A percentile compares a stretch with the other conserved stretches of the same genome.
phyloP scores from a whole-genome alignment of 92 coral and sea anemone species.

The Porites divaricata region DNA sequence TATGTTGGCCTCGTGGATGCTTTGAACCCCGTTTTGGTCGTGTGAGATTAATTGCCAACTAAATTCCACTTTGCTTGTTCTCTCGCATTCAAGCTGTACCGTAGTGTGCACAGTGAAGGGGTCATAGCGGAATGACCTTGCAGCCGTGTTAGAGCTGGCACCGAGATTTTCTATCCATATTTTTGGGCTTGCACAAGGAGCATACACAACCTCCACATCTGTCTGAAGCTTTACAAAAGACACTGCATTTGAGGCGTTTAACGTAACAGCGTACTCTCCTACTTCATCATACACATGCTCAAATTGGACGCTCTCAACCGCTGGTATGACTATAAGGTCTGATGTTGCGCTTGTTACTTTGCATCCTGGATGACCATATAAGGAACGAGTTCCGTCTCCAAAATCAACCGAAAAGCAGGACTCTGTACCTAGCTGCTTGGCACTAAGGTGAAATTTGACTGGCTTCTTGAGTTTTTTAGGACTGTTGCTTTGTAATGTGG shows the following conservation, averaged over 20 bases:
- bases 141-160: neutral
- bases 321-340: constrained; percentile 1
- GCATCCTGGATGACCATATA: constrained; percentile 39
- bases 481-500: constrained; percentile 32
- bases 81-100: constrained; percentile 24
- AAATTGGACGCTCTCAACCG: constrained; percentile 25
- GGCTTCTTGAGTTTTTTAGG: constrained; percentile 39
- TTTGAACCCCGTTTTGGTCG: constrained; percentile 5
- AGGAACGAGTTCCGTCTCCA: constrained; percentile 33
- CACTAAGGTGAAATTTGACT: constrained; percentile 31
- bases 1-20: constrained; percentile 6
- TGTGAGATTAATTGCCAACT: constrained; percentile 18
- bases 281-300: constrained; percentile 35
- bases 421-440: constrained; percentile 45
- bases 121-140: constrained; percentile 17
- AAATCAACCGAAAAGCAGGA: constrained; percentile 54
- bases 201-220: constrained; percentile 21
- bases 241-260: constrained; percentile 56
- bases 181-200: constrained; percentile 36
- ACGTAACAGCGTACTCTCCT: constrained; percentile 28
- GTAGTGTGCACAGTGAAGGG: constrained; percentile 23
- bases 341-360: neutral
- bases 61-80: constrained; percentile 34
- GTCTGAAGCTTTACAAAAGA: constrained; percentile 11
- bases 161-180: constrained; percentile 35